These are phyloP conservation scores for Cherax quadricarinatus DNA, from an alignment of 1,140 invertebrate species.

Conservation along the genomic window DNA sequence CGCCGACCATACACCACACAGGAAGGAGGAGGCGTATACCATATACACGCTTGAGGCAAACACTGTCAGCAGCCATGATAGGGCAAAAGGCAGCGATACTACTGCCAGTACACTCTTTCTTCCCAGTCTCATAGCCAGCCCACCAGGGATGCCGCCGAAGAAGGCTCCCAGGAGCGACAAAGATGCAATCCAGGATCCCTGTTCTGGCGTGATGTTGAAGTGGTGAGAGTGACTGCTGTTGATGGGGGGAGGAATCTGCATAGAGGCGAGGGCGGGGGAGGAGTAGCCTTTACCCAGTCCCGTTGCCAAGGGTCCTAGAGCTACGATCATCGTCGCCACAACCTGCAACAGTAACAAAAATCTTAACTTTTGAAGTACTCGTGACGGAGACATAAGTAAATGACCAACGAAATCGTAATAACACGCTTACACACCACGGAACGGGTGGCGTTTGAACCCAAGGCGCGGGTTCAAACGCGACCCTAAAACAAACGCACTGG, in stretches of 20 bases:
- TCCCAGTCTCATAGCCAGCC: slow-evolving; percentile 85
- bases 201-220: slow-evolving; percentile 82
- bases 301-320: slow-evolving; percentile 87
- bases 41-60: slow-evolving; percentile 86
- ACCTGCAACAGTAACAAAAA: slow-evolving; percentile 79
- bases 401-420: no score
- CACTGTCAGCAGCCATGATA: slow-evolving; percentile 88
- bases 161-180: slow-evolving; percentile 87
- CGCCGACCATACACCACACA: slow-evolving; percentile 87
- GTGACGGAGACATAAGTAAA: no score
- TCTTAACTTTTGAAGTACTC: background rate
- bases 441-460: no score
- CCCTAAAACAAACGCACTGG: no score
- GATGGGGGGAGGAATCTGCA: slow-evolving; percentile 80
- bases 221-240: slow-evolving; percentile 75
- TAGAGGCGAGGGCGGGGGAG: slow-evolving; percentile 88
- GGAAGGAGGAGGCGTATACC: slow-evolving; percentile 86
- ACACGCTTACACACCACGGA: no score
- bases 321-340: slow-evolving; percentile 86
- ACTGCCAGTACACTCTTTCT: slow-evolving; percentile 83
- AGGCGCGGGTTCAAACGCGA: no score
- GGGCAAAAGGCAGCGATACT: slow-evolving; percentile 84
- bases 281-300: slow-evolving; percentile 90
- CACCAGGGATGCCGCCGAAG: slow-evolving; percentile 86
- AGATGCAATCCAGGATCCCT: slow-evolving; percentile 89